Evolutionary conservation across 2,113 vertebrate genomes (phyloP), one percentile per base, ranked within the genome.

Genomic region (Lipotes vexillifer): DNA sequence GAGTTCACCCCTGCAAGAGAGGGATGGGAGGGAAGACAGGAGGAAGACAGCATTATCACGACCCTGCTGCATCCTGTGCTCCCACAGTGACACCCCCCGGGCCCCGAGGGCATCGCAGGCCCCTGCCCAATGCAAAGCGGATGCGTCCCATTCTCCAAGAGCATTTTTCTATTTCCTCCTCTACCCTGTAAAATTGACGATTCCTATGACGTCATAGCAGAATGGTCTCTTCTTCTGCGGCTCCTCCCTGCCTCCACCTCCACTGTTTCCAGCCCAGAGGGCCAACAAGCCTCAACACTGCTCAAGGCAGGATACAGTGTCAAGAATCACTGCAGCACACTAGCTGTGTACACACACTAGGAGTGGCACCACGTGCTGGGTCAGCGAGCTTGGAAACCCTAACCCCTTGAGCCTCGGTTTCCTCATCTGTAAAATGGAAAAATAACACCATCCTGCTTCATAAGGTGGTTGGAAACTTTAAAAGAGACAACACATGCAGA

Each of bases 1-100:
- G 99, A 99, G 97, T 99, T 99, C 93, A 99, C 97, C 12, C 99
- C 99, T 99, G 98, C 20, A 94, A 97, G 97, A 95, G 81, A 94
- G 57, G 44, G 33, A 94, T 89, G 74, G 86, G 81, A 68, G 97
- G 59, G 75, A 68, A 93, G 44, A 96, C 2, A 94, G 41, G n/a
- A 95, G 31, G 97, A 92, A 87, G n/a, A 83, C 15, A 83, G 8
- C 59, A 10, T 97, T 29, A 97, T 75, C 49, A 13, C 1, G 0
- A 63, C 9, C 23, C 38, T 13, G 20, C 75, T 80, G 46, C 36
- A 44, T 72, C 75, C 69, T 72, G 21, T 52, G 55, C 10, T 66
- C 59, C 77, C 80, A 36, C 21, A 21, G 23, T 8, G 3, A 29
- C 1, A 2, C 38, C 55, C 6, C 4, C 0, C 5, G 49, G 20